Evolutionary conservation across 2,888 invertebrate genomes (phyloP), one percentile per base, ranked within the genome.

Genomic region (Tetropium fuscum): DNA sequence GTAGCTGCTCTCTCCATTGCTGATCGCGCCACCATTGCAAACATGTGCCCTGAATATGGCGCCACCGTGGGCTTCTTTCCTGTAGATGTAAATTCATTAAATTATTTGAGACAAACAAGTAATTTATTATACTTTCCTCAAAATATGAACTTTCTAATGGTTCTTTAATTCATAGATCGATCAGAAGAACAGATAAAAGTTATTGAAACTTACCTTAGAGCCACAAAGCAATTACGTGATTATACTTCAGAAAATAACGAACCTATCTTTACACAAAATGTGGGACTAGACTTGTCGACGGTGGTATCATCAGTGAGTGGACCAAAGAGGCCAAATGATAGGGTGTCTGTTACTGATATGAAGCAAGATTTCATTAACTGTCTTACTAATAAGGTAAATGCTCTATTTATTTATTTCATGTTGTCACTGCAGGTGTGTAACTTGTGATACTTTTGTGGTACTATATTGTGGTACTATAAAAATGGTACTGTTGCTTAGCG

Each of bases 21-120:
- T 0, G 98, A 99, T 84, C 85, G 98, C 38, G 97, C 98, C 0
- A 99, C 98, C 0, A 95, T 99, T 53, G 94, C 97, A 68, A 99
- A 99, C 84, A 98, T 99, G 98, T 97, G 97, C 77, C 98, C 98
- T 0, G 95, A 96, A 81, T 98, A 98, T 79, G 98, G 98, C 0
- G 98, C 98, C 10, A 98, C 98, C 0, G 92, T 96, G 63, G 97
- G 95, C 0, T 96, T 90, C 82, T 98, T 98, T 84, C 95, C 98
- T 0, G 93, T 97, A 0, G 98, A 98, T 83, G 81, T 85, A 19
- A 83, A 87, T 20, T 93, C 95, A 19, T 83, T 98, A 41, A 83
- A 84, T n/a, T 98, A 98, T 77, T 86, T 98, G 30, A 83, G 84
- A 53, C 95, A 97, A 82, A 95, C 94, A 64, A 92, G 94, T 91